A percentile compares a stretch with the other conserved stretches of the same genome.
Evolutionary conservation across 2,113 vertebrate species (phyloP).

Genomic region (Oxyruncus cristatus): DNA sequence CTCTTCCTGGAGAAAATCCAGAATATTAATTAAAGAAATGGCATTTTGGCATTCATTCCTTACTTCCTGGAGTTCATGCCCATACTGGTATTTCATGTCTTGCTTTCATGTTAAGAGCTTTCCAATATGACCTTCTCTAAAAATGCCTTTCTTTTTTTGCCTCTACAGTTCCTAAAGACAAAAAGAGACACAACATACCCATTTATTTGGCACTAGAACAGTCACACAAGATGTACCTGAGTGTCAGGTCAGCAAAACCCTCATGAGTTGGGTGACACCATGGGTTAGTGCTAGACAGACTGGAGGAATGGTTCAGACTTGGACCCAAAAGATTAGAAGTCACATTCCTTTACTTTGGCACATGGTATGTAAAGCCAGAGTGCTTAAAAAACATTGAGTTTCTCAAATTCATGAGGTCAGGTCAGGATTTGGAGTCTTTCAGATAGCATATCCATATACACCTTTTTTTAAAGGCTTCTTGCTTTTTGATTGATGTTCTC

Average conservation of each 20-base stretch:
- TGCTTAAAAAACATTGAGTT: neutral
- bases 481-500: neutral
- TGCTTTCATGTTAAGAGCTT: neutral
- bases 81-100: neutral
- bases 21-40: slow-evolving; percentile 16
- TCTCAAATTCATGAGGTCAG: neutral
- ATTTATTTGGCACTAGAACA: neutral
- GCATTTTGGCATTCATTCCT: neutral
- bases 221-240: neutral
- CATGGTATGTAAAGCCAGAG: neutral
- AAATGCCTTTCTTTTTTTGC: neutral
- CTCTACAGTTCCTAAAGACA: neutral
- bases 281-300: neutral
- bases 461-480: neutral
- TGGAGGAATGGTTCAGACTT: neutral
- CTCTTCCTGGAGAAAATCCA: slow-evolving; percentile 17
- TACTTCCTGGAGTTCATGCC: neutral
- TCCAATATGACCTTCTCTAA: neutral
- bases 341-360: neutral
- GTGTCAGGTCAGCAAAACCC: neutral
- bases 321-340: neutral
- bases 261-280: accelerated
- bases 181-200: neutral
- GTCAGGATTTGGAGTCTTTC: neutral
- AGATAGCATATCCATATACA: neutral